These are phyloP conservation scores for Sanderia malayensis DNA, from an alignment of 30 jellyfish, hydroid and myxozoan species.

Conservation along the genomic window DNA sequence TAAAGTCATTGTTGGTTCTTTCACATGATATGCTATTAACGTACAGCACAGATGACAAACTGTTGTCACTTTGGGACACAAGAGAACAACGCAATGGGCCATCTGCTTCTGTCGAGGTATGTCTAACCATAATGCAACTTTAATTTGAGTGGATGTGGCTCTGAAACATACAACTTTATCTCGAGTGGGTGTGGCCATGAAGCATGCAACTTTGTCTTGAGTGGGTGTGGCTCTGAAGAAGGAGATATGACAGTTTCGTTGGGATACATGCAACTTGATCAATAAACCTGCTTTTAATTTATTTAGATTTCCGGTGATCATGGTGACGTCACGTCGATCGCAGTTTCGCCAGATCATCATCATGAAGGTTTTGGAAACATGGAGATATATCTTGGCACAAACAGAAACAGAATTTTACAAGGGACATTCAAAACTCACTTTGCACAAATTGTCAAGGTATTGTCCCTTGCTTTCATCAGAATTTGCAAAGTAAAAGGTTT, in stretches of 20 bases:
- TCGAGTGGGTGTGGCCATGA: no score
- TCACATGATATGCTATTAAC: conserved; percentile 46
- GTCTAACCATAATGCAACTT: no score
- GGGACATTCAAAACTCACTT: conserved; percentile 56
- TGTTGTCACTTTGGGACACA: conserved; percentile 55
- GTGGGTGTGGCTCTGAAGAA: no score
- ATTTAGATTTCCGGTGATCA: conserved; percentile 57
- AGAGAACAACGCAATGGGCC: conserved; percentile 26
- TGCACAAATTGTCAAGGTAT: conserved; percentile 41
- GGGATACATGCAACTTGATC: no score
- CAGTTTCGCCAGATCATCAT: conserved; percentile 54
- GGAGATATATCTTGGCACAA: conserved; percentile 49
- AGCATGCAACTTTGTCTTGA: no score
- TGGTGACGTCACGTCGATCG: conserved; percentile 54
- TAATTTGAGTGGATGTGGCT: no score
- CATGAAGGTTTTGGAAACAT: conserved; percentile 29
- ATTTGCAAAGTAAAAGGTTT: no score
- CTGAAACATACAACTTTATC: no score
- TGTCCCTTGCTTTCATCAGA: neutral
- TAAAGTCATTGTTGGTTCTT: conserved; percentile 26
- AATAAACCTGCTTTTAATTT: no score
- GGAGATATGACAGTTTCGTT: no score
- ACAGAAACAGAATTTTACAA: conserved; percentile 19
- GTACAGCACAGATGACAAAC: conserved; percentile 38
- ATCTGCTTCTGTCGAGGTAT: conserved; percentile 23